Evolutionary conservation across 64 coral and sea anemone genomes (phyloP).

Genomic region (Pachyseris speciosa): DNA sequence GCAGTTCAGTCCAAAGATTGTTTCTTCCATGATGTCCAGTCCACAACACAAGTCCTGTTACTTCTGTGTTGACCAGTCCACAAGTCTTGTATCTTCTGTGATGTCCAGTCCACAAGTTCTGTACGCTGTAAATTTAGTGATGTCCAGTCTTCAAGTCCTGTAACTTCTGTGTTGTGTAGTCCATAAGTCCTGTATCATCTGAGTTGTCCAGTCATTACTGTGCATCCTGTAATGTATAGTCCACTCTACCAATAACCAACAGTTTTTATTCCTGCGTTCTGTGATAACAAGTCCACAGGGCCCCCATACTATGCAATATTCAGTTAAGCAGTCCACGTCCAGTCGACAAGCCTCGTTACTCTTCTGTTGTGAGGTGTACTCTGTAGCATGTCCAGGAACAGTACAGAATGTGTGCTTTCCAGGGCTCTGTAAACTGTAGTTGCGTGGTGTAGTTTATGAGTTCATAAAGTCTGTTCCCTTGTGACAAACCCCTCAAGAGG

Average conservation of each 20-base stretch:
- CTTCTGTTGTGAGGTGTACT: not conserved
- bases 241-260: not conserved
- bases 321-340: not conserved
- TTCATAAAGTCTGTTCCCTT: not conserved
- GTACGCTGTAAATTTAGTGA: not conserved
- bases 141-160: not conserved
- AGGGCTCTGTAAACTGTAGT: slow-evolving; percentile 8
- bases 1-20: not conserved
- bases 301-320: not conserved
- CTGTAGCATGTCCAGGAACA: not conserved
- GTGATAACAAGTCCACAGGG: not conserved
- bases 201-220: not conserved
- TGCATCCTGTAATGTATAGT: not conserved
- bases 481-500: not conserved
- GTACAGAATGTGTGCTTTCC: not conserved
- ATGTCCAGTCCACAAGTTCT: not conserved
- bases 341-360: slow-evolving; percentile 23
- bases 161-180: slow-evolving; percentile 7
- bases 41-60: no score
- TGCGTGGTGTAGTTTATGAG: not conserved
- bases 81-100: not conserved
- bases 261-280: not conserved
- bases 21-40: not conserved
- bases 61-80: not conserved
- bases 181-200: not conserved